phyloP scores from a whole-genome alignment of 2,888 invertebrate species.

The Papilio protenor region DNA sequence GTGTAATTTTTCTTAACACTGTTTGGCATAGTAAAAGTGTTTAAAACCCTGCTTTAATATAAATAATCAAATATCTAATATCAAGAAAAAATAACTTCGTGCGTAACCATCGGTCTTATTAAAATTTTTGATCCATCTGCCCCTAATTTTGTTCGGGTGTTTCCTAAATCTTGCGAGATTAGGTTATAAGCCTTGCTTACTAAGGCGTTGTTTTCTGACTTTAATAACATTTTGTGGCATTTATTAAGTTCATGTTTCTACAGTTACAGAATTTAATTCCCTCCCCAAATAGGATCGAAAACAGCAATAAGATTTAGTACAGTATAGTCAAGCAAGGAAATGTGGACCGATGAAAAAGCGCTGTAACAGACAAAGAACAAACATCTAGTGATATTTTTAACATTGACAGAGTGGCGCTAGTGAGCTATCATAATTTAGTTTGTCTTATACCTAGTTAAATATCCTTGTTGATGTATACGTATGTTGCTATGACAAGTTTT shows the following conservation, averaged over 20 bases:
- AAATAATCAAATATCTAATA: background rate
- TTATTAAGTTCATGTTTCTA: background rate
- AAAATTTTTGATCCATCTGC: constrained; percentile 9
- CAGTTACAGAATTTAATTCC: background rate
- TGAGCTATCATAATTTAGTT: too few relatives aligned
- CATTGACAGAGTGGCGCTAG: too few relatives aligned
- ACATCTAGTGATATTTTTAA: too few relatives aligned
- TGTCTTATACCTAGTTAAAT: too few relatives aligned
- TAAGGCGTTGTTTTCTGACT: background rate
- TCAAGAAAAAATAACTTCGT: too few relatives aligned
- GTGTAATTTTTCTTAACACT: background rate
- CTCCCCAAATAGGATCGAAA: background rate
- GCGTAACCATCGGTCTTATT: constrained; percentile 1
- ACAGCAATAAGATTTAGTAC: too few relatives aligned
- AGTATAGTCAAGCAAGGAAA: too few relatives aligned
- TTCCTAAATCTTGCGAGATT: constrained; percentile 12
- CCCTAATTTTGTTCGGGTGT: constrained; percentile 2
- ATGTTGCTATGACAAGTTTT: background rate
- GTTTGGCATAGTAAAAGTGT: background rate
- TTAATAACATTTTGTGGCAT: constrained; percentile 12
- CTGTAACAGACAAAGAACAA: too few relatives aligned
- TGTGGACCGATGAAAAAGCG: too few relatives aligned
- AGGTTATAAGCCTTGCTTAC: constrained; percentile 12
- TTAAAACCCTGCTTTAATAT: background rate
- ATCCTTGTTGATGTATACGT: too few relatives aligned